A percentile compares a stretch with the other conserved stretches of the same genome.
Conservation (phyloP, 2,888 invertebrate genomes). For the Artemia sp. region DNA sequence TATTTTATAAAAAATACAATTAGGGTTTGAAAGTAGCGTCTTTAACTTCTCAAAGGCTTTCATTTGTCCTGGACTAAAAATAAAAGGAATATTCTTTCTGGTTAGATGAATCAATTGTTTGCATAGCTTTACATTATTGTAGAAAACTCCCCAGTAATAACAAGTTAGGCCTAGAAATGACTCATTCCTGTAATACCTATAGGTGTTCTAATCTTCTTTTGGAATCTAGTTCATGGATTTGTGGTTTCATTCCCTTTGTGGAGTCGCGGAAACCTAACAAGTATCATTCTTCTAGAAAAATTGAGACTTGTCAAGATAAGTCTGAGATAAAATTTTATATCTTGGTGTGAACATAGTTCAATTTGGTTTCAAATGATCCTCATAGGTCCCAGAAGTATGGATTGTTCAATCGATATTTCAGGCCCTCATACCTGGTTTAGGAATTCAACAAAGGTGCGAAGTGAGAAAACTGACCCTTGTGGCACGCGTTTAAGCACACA, state of each 20-base stretch:
- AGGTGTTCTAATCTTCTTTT: neutral
- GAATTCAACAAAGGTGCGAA: neutral
- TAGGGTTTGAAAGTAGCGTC: neutral
- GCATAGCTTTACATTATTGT: neutral
- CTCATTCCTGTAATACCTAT: neutral
- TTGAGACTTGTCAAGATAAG: neutral
- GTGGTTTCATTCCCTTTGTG: constrained; percentile 8
- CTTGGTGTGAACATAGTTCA: neutral
- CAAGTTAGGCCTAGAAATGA: neutral
- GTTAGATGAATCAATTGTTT: neutral
- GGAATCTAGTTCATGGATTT: neutral
- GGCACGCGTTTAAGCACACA: neutral
- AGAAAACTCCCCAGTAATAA: neutral
- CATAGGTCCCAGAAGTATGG: neutral
- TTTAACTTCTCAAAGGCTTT: neutral
- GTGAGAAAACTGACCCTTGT: neutral
- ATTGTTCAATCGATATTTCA: neutral
- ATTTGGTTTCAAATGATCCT: neutral
- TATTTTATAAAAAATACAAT: neutral
- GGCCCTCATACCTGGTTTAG: neutral
- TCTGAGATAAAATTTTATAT: neutral
- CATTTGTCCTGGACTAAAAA: neutral
- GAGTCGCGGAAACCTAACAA: neutral
- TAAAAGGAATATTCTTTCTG: neutral
- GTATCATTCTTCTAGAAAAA: neutral